Evolutionary conservation across 2,888 invertebrate genomes (phyloP).

Genomic region (Rhingia campestris): DNA sequence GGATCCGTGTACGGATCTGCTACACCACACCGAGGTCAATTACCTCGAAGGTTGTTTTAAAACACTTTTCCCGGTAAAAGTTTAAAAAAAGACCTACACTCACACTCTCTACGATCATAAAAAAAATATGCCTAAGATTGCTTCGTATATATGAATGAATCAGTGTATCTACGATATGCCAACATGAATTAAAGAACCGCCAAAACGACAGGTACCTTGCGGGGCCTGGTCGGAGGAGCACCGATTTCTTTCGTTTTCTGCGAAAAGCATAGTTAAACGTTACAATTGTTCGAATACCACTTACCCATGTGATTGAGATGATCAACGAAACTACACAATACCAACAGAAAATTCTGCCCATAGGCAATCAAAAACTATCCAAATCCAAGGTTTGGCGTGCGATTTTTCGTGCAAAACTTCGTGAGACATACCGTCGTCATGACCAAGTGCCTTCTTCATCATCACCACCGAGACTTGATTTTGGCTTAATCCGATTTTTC

Average conservation of each 20-base stretch:
- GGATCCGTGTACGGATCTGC: background rate
- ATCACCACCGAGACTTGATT: conserved; percentile 8
- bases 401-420: conserved; percentile 47
- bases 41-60: conserved; percentile 19
- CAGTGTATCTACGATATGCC: background rate
- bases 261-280: conserved; percentile 39
- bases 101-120: conserved; percentile 15
- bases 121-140: conserved; percentile 9
- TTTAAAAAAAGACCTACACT: background rate
- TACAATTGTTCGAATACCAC: conserved; percentile 47
- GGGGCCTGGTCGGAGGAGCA: background rate
- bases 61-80: conserved; percentile 13
- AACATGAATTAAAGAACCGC: background rate
- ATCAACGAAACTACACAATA: conserved; percentile 17
- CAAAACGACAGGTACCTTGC: background rate
- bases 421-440: conserved; percentile 26
- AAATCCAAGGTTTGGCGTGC: conserved; percentile 2
- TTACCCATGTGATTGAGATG: conserved; percentile 37
- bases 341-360: conserved; percentile 16
- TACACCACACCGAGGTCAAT: conserved; percentile 25
- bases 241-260: conserved; percentile 31
- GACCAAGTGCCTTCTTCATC: conserved; percentile 22
- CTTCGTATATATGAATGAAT: conserved; percentile 25
- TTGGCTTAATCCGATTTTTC: conserved; percentile 43
- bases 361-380: background rate